These are phyloP conservation scores for Hoplostethus mediterraneus DNA, from an alignment of 2,797 vertebrate genomes.

Conservation along the genomic window DNA sequence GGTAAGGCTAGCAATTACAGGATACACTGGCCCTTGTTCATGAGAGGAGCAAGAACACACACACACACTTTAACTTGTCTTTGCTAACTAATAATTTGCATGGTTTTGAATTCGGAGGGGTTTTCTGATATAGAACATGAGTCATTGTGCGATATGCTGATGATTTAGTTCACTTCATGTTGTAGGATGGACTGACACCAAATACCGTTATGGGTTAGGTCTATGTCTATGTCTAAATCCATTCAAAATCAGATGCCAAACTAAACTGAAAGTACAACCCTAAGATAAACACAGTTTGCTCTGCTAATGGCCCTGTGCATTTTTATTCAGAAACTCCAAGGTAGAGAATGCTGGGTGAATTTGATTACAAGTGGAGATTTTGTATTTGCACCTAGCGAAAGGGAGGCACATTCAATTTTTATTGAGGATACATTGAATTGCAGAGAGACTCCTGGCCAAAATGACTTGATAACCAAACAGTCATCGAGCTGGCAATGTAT, in stretches of 20 bases:
- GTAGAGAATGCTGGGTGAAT: background rate
- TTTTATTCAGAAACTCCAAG: constrained; percentile 12
- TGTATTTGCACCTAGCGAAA: background rate
- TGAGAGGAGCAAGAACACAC: too few relatives aligned
- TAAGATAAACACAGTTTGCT: background rate
- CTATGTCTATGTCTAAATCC: constrained; percentile 8
- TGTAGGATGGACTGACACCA: too few relatives aligned
- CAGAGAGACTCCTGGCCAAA: constrained; percentile 6
- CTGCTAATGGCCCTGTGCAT: background rate
- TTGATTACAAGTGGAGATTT: background rate
- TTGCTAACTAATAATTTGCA: too few relatives aligned
- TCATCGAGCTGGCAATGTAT: background rate
- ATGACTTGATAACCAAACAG: background rate
- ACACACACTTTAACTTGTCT: too few relatives aligned
- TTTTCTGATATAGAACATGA: too few relatives aligned
- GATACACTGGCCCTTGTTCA: too few relatives aligned
- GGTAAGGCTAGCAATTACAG: too few relatives aligned
- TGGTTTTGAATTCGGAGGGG: too few relatives aligned
- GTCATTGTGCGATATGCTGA: too few relatives aligned
- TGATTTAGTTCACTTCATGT: too few relatives aligned
- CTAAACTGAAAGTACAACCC: constrained; percentile 11
- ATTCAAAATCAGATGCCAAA: constrained; percentile 20
- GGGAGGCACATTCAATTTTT: background rate
- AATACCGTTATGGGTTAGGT: too few relatives aligned
- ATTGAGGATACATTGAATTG: constrained; percentile 35